These are phyloP conservation scores for Drosophila prosaltans DNA, from an alignment of 1,140 invertebrate genomes.

Conservation along the genomic window DNA sequence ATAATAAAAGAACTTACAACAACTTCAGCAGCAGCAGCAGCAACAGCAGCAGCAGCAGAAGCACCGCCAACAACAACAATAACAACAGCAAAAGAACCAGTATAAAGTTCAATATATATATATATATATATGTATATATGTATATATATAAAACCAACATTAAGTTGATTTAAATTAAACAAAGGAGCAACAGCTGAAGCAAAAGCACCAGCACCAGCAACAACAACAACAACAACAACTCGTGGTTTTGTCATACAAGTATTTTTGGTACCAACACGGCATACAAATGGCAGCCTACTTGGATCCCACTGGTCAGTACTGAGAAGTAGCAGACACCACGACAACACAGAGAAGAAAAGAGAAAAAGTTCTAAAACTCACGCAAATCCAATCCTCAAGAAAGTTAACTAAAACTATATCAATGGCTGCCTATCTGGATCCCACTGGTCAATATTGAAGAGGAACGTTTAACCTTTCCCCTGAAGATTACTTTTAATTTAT, in stretches of 20 bases:
- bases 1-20: slow-evolving; percentile 82
- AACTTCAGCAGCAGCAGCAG: slow-evolving; percentile 32
- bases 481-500: neutral
- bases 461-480: neutral
- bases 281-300: slow-evolving; percentile 67
- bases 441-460: slow-evolving; percentile 75
- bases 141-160: slow-evolving; percentile 24
- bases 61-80: slow-evolving; percentile 18
- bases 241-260: slow-evolving; percentile 68
- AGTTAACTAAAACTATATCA: neutral
- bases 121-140: slow-evolving; percentile 20
- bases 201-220: slow-evolving; percentile 21
- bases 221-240: slow-evolving; percentile 20
- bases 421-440: slow-evolving; percentile 77
- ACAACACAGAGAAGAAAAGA: neutral
- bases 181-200: slow-evolving; percentile 53
- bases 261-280: slow-evolving; percentile 61
- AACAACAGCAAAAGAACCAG: slow-evolving; percentile 57
- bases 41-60: slow-evolving; percentile 8
- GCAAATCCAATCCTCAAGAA: too few species aligned
- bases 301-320: slow-evolving; percentile 71
- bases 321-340: slow-evolving; percentile 8
- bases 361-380: neutral
- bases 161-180: slow-evolving; percentile 67
- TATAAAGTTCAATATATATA: slow-evolving; percentile 66